Conservation (phyloP, 2,113 vertebrate species). For the Saimiri boliviensis region DNA sequence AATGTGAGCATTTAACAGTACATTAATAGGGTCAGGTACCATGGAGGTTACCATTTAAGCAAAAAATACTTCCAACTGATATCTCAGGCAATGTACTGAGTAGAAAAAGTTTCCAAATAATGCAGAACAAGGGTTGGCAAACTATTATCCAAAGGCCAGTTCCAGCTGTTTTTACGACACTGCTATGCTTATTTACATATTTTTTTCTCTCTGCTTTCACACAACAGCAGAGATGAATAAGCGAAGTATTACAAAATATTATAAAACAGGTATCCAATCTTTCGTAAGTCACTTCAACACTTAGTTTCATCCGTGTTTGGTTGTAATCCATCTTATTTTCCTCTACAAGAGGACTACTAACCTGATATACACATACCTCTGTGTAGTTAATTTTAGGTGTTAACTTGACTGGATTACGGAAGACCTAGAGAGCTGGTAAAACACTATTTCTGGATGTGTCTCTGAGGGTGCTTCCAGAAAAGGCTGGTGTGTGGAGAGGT, state of each 20-base stretch:
- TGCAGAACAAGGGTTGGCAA: not conserved
- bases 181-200: not conserved
- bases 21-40: not conserved
- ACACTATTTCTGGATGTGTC: not conserved
- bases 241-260: not conserved
- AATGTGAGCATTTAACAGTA: not conserved
- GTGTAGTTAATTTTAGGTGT: not conserved
- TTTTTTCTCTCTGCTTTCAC: not conserved
- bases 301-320: slow-evolving; percentile 15
- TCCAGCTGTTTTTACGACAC: not conserved
- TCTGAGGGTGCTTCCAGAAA: not conserved
- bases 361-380: not conserved
- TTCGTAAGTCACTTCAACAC: slow-evolving; percentile 12
- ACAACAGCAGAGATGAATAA: not conserved
- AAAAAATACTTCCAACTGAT: not conserved
- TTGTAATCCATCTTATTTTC: not conserved
- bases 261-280: not conserved
- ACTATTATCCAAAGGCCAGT: not conserved
- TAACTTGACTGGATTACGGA: not conserved
- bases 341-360: not conserved
- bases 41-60: not conserved
- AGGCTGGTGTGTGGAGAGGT: not conserved
- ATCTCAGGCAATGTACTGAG: not conserved
- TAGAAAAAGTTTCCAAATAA: not conserved
- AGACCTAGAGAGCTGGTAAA: not conserved